These are phyloP conservation scores for Margarornis squamiger DNA, from an alignment of 2,797 vertebrate species.

Conservation along the genomic window DNA sequence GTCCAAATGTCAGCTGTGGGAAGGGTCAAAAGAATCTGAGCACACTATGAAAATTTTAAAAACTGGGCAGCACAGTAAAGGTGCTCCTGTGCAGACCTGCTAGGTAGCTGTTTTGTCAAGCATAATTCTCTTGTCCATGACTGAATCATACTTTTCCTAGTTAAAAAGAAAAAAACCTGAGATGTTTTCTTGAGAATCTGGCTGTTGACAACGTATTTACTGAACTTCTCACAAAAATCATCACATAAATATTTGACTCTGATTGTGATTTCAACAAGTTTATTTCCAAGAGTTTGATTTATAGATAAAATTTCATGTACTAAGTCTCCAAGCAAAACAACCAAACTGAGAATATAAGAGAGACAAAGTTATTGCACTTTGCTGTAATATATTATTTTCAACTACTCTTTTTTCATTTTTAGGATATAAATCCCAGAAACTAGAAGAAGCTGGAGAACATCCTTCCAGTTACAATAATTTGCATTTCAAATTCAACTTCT, in stretches of 20 bases:
- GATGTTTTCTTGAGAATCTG: conserved; percentile 28
- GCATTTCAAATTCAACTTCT: not conserved
- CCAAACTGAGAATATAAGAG: not conserved
- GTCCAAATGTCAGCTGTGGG: not conserved
- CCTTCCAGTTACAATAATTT: not conserved
- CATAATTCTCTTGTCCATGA: not conserved
- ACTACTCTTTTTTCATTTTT: not conserved
- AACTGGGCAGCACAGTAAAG: not conserved
- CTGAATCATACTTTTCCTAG: conserved; percentile 37
- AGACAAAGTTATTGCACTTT: not conserved
- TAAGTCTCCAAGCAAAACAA: conserved; percentile 42
- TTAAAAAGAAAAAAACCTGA: not conserved
- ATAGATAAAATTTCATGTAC: conserved; percentile 33
- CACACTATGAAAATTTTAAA: not conserved
- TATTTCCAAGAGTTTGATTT: conserved; percentile 58
- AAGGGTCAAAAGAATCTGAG: not conserved
- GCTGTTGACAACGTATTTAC: conserved; percentile 55
- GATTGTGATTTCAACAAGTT: conserved; percentile 56
- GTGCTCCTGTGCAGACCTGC: conserved; percentile 30
- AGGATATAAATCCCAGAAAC: not conserved
- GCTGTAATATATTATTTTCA: not conserved
- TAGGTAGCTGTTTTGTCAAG: conserved; percentile 1
- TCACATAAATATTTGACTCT: conserved; percentile 51
- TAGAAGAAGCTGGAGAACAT: not conserved
- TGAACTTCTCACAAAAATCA: conserved; percentile 58